A percentile compares a stretch with the other conserved stretches of the same genome.
phyloP scores from a whole-genome alignment of 2,797 vertebrate genomes.

The Scarus forsteni region DNA sequence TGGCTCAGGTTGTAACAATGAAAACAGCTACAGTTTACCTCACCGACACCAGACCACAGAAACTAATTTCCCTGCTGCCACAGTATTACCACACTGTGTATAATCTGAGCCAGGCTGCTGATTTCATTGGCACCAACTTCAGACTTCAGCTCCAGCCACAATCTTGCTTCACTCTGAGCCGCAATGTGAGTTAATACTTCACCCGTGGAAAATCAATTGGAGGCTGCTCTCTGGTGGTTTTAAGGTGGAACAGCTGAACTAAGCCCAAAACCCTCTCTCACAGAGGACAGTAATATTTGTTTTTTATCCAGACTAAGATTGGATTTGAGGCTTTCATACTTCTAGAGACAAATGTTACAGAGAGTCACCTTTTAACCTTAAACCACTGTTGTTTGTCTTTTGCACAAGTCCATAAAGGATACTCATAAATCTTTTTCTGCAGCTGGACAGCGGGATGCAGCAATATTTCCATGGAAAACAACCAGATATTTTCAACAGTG shows the following conservation, averaged over 20 bases:
- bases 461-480: constrained; percentile 44
- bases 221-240: constrained; percentile 83
- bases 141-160: constrained; percentile 49
- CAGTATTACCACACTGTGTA: constrained; percentile 61
- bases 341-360: constrained; percentile 10
- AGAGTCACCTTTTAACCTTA: constrained; percentile 8
- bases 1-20: constrained; percentile 61
- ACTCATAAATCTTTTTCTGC: constrained; percentile 52
- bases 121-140: constrained; percentile 70
- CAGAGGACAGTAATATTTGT: background rate
- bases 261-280: background rate
- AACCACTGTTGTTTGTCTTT: constrained; percentile 33
- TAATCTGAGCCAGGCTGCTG: constrained; percentile 60
- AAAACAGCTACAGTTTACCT: constrained; percentile 68
- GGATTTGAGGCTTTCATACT: constrained; percentile 41
- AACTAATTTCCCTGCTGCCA: constrained; percentile 67
- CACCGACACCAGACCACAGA: constrained; percentile 52
- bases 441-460: constrained; percentile 50
- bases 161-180: constrained; percentile 50
- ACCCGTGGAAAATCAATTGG: constrained; percentile 64
- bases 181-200: constrained; percentile 24
- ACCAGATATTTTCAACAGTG: constrained; percentile 39
- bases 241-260: constrained; percentile 48
- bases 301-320: constrained; percentile 20
- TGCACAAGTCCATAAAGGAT: constrained; percentile 3